Evolutionary conservation across 1,140 invertebrate species (phyloP).

Genomic region (Brachionus paranguensis): DNA sequence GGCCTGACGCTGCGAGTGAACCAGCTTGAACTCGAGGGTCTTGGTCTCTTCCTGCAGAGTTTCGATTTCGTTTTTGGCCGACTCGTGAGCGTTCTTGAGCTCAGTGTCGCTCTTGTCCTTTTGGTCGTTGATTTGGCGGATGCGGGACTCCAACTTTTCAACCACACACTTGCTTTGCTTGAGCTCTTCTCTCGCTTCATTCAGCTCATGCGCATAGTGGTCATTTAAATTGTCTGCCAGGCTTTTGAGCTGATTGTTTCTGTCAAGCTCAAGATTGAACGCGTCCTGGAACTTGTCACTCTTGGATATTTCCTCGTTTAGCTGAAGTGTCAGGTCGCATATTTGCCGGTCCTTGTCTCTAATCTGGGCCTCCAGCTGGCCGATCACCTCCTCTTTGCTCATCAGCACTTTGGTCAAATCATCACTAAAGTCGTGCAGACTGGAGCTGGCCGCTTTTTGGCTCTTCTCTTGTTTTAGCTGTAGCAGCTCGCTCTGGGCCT

Average conservation of each 20-base stretch:
- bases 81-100: conserved; percentile 3
- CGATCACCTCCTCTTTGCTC: conserved; percentile 37
- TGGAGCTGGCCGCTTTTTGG: not conserved
- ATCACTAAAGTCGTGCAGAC: not conserved
- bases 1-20: conserved; percentile 24
- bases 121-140: not conserved
- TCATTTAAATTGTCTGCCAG: not conserved
- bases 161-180: not conserved
- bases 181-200: not conserved
- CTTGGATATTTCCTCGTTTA: conserved; percentile 21
- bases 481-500: not conserved
- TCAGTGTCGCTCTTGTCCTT: not conserved
- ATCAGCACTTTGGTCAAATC: conserved; percentile 23
- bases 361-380: conserved; percentile 21
- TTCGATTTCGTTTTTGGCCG: conserved; percentile 15
- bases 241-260: not conserved
- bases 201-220: not conserved
- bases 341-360: conserved; percentile 25
- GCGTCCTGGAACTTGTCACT: not conserved
- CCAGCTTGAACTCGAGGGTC: conserved; percentile 18
- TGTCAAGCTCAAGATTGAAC: not conserved
- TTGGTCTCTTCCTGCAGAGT: conserved; percentile 24
- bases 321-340: not conserved
- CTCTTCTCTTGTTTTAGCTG: not conserved
- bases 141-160: not conserved